Base-by-base conservation (phyloP, 2,797 vertebrate species). In the Microctenopoma steveboyesi region DNA sequence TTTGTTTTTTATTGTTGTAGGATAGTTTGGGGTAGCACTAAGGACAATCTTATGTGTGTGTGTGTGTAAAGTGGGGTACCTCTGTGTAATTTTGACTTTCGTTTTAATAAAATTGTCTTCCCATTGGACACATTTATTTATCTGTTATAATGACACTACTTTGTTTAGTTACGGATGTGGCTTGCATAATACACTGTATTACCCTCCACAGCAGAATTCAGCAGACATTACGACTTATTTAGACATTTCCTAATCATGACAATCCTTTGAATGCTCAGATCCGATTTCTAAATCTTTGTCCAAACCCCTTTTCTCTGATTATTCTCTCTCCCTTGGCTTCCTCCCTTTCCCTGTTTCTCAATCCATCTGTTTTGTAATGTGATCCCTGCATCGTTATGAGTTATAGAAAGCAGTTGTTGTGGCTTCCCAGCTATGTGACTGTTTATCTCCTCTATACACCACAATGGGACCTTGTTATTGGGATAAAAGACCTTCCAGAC, bases 331-430 rank as follows among this genome's bases (percentile, higher is more conserved):
- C 62, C 49, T 35, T 64, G 55, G 64, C 74, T 86, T 87, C 64
- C 71, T 85, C 70, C 84, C 78, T 72, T 77, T 76, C 52, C 18
- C 62, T 62, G 39, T 88, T 86, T 89, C 78, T 83, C 82, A 78
- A 78, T 85, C 82, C 87, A 78, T 89, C 73, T 89, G 85, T 91
- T 91, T 90, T 89, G 89, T 88, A 92, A 92, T 74, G 73, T 42
- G 79, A 92, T 91, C 86, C 60, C 56, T 70, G 72, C 74, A 77
- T 87, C 71, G 50, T 89, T 90, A 84, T 75, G 82, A 84, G 80
- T 91, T 88, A 88, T 86, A 87, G 89, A 85, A 90, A 91, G 88
- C 89, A 91, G 81, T 91, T 33, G 59, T 45, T 68, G 86, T 83
- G 86, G 79, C 88, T 90, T 84, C 76, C 75, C 85, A 88, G 71